A percentile compares a stretch with the other conserved stretches of the same genome.
Conservation (phyloP, 2,888 invertebrate genomes). For the Nymphalis polychloros region DNA sequence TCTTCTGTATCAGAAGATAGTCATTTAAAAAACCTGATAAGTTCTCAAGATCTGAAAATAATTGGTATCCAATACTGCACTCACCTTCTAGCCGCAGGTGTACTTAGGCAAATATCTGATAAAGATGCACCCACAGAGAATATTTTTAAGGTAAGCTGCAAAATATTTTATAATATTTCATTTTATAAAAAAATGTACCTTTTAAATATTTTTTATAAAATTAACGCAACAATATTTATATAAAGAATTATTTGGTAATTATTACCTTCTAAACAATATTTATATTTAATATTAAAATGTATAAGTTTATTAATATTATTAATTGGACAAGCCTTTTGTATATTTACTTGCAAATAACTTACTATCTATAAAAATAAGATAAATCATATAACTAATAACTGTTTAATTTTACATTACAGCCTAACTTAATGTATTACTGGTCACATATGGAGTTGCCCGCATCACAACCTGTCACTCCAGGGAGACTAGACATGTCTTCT, state of each 20-base stretch:
- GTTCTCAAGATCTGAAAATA: slow-evolving; percentile 87
- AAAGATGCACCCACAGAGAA: slow-evolving; percentile 85
- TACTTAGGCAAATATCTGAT: slow-evolving; percentile 89
- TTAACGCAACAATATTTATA: no score
- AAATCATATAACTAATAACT: neutral
- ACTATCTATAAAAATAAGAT: neutral
- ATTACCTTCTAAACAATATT: no score
- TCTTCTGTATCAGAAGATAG: slow-evolving; percentile 88
- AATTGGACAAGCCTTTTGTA: neutral
- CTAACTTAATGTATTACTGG: slow-evolving; percentile 96
- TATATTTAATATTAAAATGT: no score
- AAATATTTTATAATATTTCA: no score
- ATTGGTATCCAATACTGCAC: slow-evolving; percentile 93
- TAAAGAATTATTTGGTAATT: no score
- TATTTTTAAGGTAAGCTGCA: slow-evolving; percentile 84
- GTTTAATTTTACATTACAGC: slow-evolving; percentile 79
- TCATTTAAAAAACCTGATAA: slow-evolving; percentile 83
- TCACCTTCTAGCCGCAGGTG: slow-evolving; percentile 92
- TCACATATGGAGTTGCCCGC: slow-evolving; percentile 88
- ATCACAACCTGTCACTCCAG: slow-evolving; percentile 86
- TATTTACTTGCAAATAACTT: neutral
- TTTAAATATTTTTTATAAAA: no score
- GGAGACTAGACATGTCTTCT: slow-evolving; percentile 85
- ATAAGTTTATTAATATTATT: neutral
- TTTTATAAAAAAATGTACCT: no score